Conservation (phyloP, 2,797 vertebrate species). For the Hipposideros larvatus region DNA sequence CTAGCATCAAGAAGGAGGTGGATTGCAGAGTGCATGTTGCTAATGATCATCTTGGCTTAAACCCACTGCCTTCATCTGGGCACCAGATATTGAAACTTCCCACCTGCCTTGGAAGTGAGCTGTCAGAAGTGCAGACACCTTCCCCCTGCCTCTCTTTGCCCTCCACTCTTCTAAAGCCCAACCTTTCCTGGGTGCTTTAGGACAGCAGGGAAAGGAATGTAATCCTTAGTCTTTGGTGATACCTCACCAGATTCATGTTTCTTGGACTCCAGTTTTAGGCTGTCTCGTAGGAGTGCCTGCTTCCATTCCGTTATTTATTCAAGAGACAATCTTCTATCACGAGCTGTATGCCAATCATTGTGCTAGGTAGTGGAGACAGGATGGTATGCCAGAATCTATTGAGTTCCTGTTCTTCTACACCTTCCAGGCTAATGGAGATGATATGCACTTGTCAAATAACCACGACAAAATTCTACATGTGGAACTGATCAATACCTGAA, state of each 20-base stretch:
- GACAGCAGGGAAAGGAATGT: background rate
- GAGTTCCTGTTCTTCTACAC: background rate
- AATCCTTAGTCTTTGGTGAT: no score
- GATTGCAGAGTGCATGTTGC: constrained; percentile 71
- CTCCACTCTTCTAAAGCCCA: background rate
- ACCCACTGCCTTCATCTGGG: constrained; percentile 49
- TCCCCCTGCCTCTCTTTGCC: background rate
- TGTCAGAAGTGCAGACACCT: background rate
- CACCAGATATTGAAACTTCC: constrained; percentile 26
- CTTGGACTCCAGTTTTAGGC: background rate
- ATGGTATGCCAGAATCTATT: background rate
- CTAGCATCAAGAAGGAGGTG: constrained; percentile 55
- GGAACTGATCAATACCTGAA: background rate
- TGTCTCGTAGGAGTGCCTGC: background rate
- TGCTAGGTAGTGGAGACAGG: background rate
- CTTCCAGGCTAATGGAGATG: background rate
- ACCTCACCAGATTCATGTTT: background rate
- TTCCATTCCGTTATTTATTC: constrained; percentile 29
- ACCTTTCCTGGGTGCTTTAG: background rate
- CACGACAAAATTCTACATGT: background rate
- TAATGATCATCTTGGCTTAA: constrained; percentile 75
- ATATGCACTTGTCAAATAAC: background rate
- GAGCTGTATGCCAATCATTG: background rate
- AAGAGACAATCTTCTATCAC: background rate
- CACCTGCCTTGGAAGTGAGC: background rate